These are phyloP conservation scores for Drosophila lacertosa DNA, from an alignment of 1,140 invertebrate species.

Conservation along the genomic window DNA sequence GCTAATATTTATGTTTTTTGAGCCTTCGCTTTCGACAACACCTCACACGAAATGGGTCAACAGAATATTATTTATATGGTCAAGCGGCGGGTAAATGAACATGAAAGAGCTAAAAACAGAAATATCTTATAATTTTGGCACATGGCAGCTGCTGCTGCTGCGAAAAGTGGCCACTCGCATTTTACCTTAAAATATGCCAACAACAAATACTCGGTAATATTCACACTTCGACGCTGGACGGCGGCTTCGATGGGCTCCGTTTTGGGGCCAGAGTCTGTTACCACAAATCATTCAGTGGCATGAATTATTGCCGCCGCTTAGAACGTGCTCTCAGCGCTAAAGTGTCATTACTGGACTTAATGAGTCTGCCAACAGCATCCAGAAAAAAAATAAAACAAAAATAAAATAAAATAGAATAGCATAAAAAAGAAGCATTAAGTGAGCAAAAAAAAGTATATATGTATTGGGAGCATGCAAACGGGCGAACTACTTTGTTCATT, in stretches of 20 bases:
- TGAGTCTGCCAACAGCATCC: slow-evolving; percentile 56
- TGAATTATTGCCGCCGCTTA: slow-evolving; percentile 73
- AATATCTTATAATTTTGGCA: slow-evolving; percentile 38
- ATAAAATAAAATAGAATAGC: slow-evolving; percentile 5
- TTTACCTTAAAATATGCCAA: slow-evolving; percentile 66
- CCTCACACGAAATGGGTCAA: neutral
- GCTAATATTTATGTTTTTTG: neutral
- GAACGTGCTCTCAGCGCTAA: slow-evolving; percentile 77
- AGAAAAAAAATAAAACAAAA: slow-evolving; percentile 9
- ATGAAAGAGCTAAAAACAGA: slow-evolving; percentile 3
- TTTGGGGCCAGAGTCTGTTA: slow-evolving; percentile 6
- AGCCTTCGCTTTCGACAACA: neutral
- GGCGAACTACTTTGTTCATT: slow-evolving; percentile 62
- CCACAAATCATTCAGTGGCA: slow-evolving; percentile 79
- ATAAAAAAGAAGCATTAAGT: slow-evolving; percentile 8
- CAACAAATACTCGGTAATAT: slow-evolving; percentile 61
- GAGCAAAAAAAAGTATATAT: slow-evolving; percentile 61
- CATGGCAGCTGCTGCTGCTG: slow-evolving; percentile 61
- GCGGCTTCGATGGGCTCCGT: slow-evolving; percentile 42
- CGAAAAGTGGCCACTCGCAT: slow-evolving; percentile 4
- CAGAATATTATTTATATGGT: slow-evolving; percentile 5
- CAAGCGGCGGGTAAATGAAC: slow-evolving; percentile 2
- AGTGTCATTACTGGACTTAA: slow-evolving; percentile 79
- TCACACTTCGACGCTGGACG: slow-evolving; percentile 64
- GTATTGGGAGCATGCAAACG: slow-evolving; percentile 63